Conservation (phyloP, 2,797 vertebrate genomes). For the Anguilla marmorata region DNA sequence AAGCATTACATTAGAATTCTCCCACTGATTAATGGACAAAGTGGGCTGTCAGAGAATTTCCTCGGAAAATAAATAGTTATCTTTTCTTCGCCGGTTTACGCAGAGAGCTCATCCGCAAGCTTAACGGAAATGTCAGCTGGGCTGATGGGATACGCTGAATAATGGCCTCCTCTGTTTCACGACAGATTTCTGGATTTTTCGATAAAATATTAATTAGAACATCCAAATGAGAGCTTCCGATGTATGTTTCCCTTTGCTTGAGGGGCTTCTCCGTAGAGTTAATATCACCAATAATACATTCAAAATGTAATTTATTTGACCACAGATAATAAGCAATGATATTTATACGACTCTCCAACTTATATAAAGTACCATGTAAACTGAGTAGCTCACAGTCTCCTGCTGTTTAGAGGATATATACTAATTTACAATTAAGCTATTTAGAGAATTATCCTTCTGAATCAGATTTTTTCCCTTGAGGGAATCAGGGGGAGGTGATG, state of each 20-base stretch:
- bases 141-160: neutral
- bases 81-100: neutral
- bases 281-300: neutral
- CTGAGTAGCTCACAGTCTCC: neutral
- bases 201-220: neutral
- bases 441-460: constrained; percentile 2
- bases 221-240: neutral
- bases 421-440: constrained; percentile 11
- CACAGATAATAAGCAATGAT: neutral
- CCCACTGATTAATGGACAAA: neutral
- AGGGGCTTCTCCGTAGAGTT: neutral
- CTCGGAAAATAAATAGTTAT: neutral
- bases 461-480: neutral
- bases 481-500: neutral
- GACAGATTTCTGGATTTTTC: neutral
- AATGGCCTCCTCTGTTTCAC: neutral
- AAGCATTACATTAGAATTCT: neutral
- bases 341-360: neutral
- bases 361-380: neutral
- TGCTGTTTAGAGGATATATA: neutral
- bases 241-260: neutral
- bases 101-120: neutral
- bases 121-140: neutral
- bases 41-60: neutral
- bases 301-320: constrained; percentile 5